Evolutionary conservation across 2,888 invertebrate genomes (phyloP), one percentile per base, ranked within the genome.

Genomic region (Pterostichus madidus): DNA sequence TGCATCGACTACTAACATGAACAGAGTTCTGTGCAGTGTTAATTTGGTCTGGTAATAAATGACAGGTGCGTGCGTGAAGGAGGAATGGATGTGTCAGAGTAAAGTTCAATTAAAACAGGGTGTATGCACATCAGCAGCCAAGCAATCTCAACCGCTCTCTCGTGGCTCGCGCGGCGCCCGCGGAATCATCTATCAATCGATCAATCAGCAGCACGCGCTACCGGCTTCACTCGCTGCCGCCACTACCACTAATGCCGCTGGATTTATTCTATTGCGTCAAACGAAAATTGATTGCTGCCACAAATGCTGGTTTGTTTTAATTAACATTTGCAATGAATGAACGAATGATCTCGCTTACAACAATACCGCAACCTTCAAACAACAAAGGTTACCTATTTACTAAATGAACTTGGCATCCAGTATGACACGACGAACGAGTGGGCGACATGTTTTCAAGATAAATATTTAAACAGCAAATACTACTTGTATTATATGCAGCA

Each of bases 291-390:
- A 75, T 75, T 75, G 75, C 11, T 17, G 31, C 15, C 75, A 17
- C 75, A 75, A 75, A 17, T 75, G 77, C 35, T 75, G 75, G 44
- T 32, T 35, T 44, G 59, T 77, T 56, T 77, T 77, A 77, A 77
- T 77, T 56, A 77, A 59, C 44, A 77, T 77, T 77, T 59, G 44
- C 53, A 56, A 24, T 13, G 39, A 39, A 77, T 73, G 46, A 56
- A 24, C 7, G 39, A 39, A 77, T 73, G 46, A 46, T 77, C 59
- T 17, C 7, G 52, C 52, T 35, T 59, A 59, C 31, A 59, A 64
- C 64, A 64, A 64, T 35, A 64, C 64, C 6, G 24, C 59, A 24
- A 5, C 31, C 24, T 32, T 24, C 59, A 24, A 3, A 24, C 1
- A 49, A 11, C n/a, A 49, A 11, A 49, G 13, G 49, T 39, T 39